These are phyloP conservation scores for Nyctibius grandis DNA, from an alignment of 2,797 vertebrate genomes.

Conservation along the genomic window DNA sequence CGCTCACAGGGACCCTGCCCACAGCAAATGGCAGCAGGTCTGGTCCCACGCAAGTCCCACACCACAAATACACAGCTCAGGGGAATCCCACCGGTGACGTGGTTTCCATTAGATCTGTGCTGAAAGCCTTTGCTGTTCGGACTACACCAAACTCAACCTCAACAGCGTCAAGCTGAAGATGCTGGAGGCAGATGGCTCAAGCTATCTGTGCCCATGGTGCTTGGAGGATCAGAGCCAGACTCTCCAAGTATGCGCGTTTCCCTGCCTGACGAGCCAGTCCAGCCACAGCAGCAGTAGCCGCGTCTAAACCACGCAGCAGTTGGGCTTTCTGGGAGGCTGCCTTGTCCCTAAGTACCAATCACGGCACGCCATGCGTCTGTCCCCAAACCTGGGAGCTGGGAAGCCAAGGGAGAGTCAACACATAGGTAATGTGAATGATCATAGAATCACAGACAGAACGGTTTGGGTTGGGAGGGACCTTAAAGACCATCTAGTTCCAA, in stretches of 20 bases:
- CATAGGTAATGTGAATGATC: neutral
- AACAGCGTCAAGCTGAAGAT: neutral
- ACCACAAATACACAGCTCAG: neutral
- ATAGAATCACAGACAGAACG: no score
- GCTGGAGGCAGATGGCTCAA: neutral
- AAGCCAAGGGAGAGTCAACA: neutral
- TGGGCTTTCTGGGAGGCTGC: neutral
- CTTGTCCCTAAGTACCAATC: neutral
- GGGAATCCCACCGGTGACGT: accelerated
- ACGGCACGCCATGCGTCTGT: accelerated
- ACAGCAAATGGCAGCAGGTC: neutral
- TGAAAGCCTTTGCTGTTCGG: neutral
- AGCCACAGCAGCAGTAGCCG: accelerated
- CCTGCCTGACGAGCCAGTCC: neutral
- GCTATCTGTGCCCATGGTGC: neutral
- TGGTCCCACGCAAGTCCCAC: neutral
- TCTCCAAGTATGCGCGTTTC: accelerated
- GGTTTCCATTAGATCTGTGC: no score
- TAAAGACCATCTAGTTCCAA: no score
- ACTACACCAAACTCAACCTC: neutral
- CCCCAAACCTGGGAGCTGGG: neutral
- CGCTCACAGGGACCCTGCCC: neutral
- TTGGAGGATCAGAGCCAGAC: neutral
- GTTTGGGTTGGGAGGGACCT: no score
- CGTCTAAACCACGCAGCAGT: neutral